Percentiles rank a stretch among this genome's conserved stretches.
phyloP scores from a whole-genome alignment of 2,113 vertebrate species.

The Lontra canadensis region DNA sequence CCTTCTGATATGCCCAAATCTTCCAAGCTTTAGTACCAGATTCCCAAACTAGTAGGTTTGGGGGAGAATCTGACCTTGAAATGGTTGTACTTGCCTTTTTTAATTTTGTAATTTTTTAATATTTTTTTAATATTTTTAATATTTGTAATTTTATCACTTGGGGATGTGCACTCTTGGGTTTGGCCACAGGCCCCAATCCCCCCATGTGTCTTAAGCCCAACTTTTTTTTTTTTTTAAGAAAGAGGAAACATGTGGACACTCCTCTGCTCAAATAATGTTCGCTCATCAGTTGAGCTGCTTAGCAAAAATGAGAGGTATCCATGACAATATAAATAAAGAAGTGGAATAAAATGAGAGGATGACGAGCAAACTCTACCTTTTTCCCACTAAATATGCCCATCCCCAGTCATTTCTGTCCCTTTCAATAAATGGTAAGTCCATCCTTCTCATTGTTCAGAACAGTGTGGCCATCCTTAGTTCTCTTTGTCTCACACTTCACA shows the following conservation, averaged over 20 bases:
- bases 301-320: neutral
- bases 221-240: neutral
- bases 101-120: no score
- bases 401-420: neutral
- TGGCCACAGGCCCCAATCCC: rapidly evolving
- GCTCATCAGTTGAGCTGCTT: neutral
- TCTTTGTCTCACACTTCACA: neutral
- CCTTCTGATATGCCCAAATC: neutral
- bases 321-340: neutral
- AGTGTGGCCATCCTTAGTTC: no score
- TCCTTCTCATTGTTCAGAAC: neutral
- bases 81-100: neutral
- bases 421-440: neutral
- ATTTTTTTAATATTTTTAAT: neutral
- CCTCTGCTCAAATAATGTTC: neutral
- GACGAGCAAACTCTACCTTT: rapidly evolving
- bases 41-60: neutral
- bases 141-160: neutral
- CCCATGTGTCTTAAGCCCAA: neutral
- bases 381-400: neutral
- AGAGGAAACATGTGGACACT: neutral
- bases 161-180: neutral
- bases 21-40: neutral
- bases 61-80: neutral
- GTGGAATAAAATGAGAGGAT: neutral